phyloP scores from a whole-genome alignment of 1,140 invertebrate species.

The Chironomus striatipennis region DNA sequence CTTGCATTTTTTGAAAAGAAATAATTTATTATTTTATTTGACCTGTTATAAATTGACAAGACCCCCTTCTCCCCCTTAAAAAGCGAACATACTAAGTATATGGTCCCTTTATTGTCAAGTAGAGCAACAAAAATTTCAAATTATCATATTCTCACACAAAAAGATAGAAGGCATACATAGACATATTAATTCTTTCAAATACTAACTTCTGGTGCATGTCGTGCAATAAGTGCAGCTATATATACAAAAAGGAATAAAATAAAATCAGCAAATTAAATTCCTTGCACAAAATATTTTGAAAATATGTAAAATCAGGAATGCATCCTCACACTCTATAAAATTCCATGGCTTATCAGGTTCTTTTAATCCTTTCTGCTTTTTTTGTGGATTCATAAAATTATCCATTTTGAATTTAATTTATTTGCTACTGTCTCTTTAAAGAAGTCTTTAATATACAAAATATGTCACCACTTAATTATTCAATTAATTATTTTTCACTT shows the following conservation, averaged over 20 bases:
- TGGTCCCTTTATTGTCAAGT: too few relatives aligned
- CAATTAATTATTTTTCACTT: not conserved
- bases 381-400: constrained; percentile 8
- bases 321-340: not conserved
- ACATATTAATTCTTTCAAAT: not conserved
- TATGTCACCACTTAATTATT: not conserved
- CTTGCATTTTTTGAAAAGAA: too few relatives aligned
- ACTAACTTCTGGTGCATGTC: not conserved
- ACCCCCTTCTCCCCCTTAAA: too few relatives aligned
- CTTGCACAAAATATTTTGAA: not conserved
- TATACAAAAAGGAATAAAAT: not conserved
- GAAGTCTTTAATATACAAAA: not conserved
- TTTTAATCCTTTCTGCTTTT: not conserved
- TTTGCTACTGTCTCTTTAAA: not conserved
- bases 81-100: too few relatives aligned
- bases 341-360: not conserved
- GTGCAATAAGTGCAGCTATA: not conserved
- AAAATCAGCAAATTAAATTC: not conserved
- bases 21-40: too few relatives aligned
- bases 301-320: not conserved
- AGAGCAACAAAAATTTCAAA: too few relatives aligned
- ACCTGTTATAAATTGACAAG: too few relatives aligned
- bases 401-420: not conserved
- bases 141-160: not conserved
- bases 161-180: not conserved